A percentile compares a stretch with the other conserved stretches of the same genome.
Conservation (phyloP, 2,797 vertebrate genomes). For the Champsocephalus esox region DNA sequence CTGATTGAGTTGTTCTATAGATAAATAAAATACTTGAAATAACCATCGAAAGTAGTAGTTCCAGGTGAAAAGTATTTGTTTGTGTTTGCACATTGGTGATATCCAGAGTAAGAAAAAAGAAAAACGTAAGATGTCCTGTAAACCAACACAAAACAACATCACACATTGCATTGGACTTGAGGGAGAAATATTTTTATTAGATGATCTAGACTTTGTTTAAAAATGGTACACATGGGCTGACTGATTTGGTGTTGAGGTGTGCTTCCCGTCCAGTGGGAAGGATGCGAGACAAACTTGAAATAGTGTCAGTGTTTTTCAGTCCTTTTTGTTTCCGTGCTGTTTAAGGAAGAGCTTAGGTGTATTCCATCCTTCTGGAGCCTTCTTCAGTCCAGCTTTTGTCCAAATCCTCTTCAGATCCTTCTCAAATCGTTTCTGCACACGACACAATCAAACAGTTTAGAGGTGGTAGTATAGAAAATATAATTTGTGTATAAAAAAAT, state of each 20-base stretch:
- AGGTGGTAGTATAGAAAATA: not conserved
- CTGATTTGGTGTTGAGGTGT: slow-evolving; percentile 1
- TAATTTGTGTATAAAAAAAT: too few relatives aligned
- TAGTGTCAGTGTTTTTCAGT: slow-evolving; percentile 47
- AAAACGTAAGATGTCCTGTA: not conserved
- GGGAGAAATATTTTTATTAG: slow-evolving; percentile 66
- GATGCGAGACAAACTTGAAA: slow-evolving; percentile 11
- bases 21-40: not conserved
- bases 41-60: not conserved
- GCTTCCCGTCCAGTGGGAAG: not conserved
- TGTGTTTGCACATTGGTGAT: slow-evolving; percentile 49
- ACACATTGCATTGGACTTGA: not conserved
- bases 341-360: slow-evolving; percentile 90
- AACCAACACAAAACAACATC: not conserved
- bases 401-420: slow-evolving; percentile 89
- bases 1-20: not conserved
- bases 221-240: not conserved
- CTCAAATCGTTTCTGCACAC: slow-evolving; percentile 88
- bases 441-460: slow-evolving; percentile 27
- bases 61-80: not conserved
- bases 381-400: slow-evolving; percentile 90
- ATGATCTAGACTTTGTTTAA: slow-evolving; percentile 31
- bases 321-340: slow-evolving; percentile 63
- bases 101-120: slow-evolving; percentile 30
- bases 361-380: slow-evolving; percentile 88